Evolutionary conservation across 2,797 vertebrate genomes (phyloP), one percentile per base, ranked within the genome.

Genomic region (Aphelocoma californica): DNA sequence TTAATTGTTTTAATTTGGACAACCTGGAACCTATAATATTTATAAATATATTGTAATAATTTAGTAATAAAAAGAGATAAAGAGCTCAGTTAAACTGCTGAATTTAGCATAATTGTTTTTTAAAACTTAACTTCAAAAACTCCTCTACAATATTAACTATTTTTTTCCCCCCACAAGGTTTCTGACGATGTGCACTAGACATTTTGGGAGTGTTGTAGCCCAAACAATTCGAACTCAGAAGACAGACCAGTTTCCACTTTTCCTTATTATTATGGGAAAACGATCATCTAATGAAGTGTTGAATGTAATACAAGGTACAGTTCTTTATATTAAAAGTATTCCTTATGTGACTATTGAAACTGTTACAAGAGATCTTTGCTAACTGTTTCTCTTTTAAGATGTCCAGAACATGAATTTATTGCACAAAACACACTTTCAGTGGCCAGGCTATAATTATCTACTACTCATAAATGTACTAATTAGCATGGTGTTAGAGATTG

Each of bases 181-280:
- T 98, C 98, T 99, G 95, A 99, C 99, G 1, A 99, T 99, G 98
- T 99, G 99, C 95, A 99, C 99, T 21, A 98, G 99, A 97, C 99
- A 99, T 96, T 99, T 99, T 81, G 99, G 99, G 88, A 99, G 99
- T 32, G 99, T 99, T 91, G 99, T 99, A 95, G 98, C 99, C 89
- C 99, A 99, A 96, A 99, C 99, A 81, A 99, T 99, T 97, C 98
- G 99, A 92, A 99, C 99, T 54, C 99, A 99, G 98, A 99, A 99
- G 97, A 99, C 99, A 77, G 99, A 99, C 98, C 99, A 99, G 95
- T 99, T 99, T 97, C 99, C 99, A 86, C 98, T 99, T 95, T 99
- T 99, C 92, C 98, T 99, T 83, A 98, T 99, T 96, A 99, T 99
- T 95, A 99, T 99, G 99, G 99, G 99, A 73, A 99, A 99, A 96